phyloP scores from a whole-genome alignment of 2,113 vertebrate species.

The Carassius carassius region DNA sequence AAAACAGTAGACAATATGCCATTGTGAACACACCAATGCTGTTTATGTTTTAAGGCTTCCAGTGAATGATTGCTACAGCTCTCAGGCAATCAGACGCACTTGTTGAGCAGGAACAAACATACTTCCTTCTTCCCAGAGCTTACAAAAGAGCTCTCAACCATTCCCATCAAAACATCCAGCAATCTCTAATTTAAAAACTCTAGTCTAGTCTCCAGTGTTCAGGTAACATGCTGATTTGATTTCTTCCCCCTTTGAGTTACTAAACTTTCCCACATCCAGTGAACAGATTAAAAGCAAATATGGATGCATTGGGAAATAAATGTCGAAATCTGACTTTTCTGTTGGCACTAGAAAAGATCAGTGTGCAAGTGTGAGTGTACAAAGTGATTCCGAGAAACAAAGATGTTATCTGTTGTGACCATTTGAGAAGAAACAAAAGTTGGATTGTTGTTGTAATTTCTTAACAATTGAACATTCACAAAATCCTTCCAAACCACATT shows the following conservation, averaged over 20 bases:
- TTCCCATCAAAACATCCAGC: slow-evolving; percentile 26
- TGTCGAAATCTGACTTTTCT: slow-evolving; percentile 38
- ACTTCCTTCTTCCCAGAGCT: slow-evolving; percentile 20
- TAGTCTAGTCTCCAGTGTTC: background rate
- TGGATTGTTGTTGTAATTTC: slow-evolving; percentile 33
- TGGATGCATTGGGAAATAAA: slow-evolving; percentile 23
- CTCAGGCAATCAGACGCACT: slow-evolving; percentile 18
- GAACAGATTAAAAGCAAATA: slow-evolving; percentile 32
- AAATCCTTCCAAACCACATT: background rate
- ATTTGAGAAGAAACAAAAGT: slow-evolving; percentile 54
- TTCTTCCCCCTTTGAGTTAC: slow-evolving; percentile 30
- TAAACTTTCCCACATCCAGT: slow-evolving; percentile 11
- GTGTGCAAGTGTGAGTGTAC: slow-evolving; percentile 9
- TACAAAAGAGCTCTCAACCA: slow-evolving; percentile 28
- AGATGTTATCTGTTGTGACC: slow-evolving; percentile 61
- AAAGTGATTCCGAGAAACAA: slow-evolving; percentile 46
- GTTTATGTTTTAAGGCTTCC: background rate
- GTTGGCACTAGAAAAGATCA: slow-evolving; percentile 49
- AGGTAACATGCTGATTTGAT: slow-evolving; percentile 38
- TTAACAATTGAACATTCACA: background rate
- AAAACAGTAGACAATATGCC: background rate
- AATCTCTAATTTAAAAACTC: slow-evolving; percentile 25
- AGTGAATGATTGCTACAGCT: slow-evolving; percentile 18
- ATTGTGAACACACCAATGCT: background rate
- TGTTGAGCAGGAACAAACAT: background rate